Evolutionary conservation across 2,888 invertebrate species (phyloP), one percentile per base, ranked within the genome.

Genomic region (Actias luna): DNA sequence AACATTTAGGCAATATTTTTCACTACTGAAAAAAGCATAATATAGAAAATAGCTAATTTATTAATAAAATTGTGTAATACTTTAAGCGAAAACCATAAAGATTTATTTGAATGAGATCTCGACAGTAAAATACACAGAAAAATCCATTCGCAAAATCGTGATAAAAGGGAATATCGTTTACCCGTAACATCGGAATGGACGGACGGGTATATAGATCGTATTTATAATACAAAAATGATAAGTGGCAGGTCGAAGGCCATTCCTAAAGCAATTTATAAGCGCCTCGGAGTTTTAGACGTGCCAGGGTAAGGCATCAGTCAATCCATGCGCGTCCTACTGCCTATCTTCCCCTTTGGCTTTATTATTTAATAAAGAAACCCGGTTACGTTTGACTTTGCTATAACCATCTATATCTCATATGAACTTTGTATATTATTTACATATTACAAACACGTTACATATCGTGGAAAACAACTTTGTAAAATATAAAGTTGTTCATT

Each of bases 191-290:
- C 16, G 25, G 35, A 12, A 70, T 62, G 71, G 36, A 39, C 35
- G 25, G 14, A 69, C 62, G 69, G 63, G 73, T 74, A 71, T 71
- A 73, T 66, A 72, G 64, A 67, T 70, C 67, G 67, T 74, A 64
- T 70, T 71, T 71, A 73, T 71, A 70, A 66, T 72, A 71, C 62
- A 59, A 65, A 36, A 65, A 59, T 65, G 71, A 70, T 74, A 72
- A 72, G 73, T 71, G 63, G 68, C 66, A 69, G 72, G 72, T 60
- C 63, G 69, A 64, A 68, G 60, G 65, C 59, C 63, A 67, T 77
- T 72, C 65, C 72, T 68, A 59, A 55, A 59, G 33, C 64, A 69
- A 76, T 75, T 75, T 75, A 73, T 74, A 68, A 71, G 29, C n/a
- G 58, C 36, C 52, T 29, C 55, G 29, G 18, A 27, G 57, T 57